Percentiles rank a stretch among this genome's conserved stretches.
Conservation (phyloP, 2,113 vertebrate species). For the Gracilinanus agilis region DNA sequence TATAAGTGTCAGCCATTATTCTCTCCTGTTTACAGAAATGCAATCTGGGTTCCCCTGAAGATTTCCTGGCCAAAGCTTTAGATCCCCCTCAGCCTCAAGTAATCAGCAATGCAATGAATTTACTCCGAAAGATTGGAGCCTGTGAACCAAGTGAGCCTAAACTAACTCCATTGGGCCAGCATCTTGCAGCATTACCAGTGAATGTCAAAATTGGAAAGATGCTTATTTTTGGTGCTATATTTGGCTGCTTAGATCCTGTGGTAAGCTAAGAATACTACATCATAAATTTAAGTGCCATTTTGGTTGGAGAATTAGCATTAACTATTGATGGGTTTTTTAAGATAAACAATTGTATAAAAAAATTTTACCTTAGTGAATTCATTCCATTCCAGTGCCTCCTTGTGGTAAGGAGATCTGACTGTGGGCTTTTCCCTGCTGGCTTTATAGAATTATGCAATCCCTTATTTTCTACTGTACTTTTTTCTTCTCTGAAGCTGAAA, state of each 20-base stretch:
- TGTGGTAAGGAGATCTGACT: neutral
- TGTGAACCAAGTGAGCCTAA: conserved; percentile 88
- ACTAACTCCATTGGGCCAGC: conserved; percentile 95
- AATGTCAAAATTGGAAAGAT: conserved; percentile 99
- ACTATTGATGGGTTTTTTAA: conserved; percentile 28
- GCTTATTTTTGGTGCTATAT: conserved; percentile 98
- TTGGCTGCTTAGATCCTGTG: conserved; percentile 96
- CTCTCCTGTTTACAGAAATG: conserved; percentile 90
- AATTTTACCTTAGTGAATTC: neutral
- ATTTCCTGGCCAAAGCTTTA: conserved; percentile 93
- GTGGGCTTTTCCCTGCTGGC: neutral
- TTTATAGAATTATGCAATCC: neutral
- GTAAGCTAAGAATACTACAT: conserved; percentile 83
- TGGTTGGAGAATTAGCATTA: neutral
- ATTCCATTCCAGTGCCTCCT: neutral
- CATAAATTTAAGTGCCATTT: conserved; percentile 21
- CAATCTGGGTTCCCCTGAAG: conserved; percentile 95
- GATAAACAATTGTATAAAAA: neutral
- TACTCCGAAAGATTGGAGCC: conserved; percentile 94
- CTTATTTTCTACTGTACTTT: neutral
- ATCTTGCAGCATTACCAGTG: conserved; percentile 95
- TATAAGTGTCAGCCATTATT: neutral
- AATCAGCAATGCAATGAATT: conserved; percentile 94
- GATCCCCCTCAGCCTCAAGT: conserved; percentile 96
- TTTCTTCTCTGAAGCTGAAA: neutral